Evolutionary conservation across 2,888 invertebrate genomes (phyloP).

Genomic region (Parnassius orleans): DNA sequence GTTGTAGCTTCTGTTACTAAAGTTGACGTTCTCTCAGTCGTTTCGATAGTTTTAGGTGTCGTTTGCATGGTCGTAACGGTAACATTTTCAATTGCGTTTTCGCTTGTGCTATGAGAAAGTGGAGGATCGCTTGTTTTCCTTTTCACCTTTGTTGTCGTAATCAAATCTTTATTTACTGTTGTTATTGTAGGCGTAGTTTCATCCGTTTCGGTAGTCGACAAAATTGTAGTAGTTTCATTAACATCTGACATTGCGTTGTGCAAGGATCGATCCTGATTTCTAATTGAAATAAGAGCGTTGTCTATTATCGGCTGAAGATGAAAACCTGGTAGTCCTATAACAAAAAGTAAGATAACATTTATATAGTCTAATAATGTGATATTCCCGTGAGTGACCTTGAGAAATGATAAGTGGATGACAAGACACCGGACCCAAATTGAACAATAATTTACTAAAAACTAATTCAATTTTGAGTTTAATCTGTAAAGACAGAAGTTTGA

Average conservation of each 20-base stretch:
- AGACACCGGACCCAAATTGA: no score
- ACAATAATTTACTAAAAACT: no score
- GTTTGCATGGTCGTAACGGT: slow-evolving; percentile 27
- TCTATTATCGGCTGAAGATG: slow-evolving; percentile 33
- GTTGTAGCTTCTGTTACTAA: background rate
- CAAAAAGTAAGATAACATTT: background rate
- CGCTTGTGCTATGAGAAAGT: slow-evolving; percentile 32
- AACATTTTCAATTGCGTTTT: slow-evolving; percentile 33
- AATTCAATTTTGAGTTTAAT: no score
- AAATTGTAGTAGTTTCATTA: slow-evolving; percentile 49
- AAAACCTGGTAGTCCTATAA: slow-evolving; percentile 39
- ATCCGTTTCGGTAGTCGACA: slow-evolving; percentile 40
- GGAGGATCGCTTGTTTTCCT: slow-evolving; percentile 57
- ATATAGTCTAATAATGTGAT: no score
- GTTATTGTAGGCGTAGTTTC: slow-evolving; percentile 43
- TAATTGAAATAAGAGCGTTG: slow-evolving; percentile 44
- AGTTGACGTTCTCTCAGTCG: background rate
- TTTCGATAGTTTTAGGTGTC: background rate
- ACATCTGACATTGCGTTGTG: slow-evolving; percentile 46
- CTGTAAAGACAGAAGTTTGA: no score
- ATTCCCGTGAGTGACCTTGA: no score
- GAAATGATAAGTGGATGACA: no score
- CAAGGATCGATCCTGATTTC: slow-evolving; percentile 54
- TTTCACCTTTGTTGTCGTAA: slow-evolving; percentile 59
- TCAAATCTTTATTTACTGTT: slow-evolving; percentile 43